A percentile compares a stretch with the other conserved stretches of the same genome.
Evolutionary conservation across 53 echinoderm and acorn worm species (phyloP).

Genomic region (Paracentrotus lividus): DNA sequence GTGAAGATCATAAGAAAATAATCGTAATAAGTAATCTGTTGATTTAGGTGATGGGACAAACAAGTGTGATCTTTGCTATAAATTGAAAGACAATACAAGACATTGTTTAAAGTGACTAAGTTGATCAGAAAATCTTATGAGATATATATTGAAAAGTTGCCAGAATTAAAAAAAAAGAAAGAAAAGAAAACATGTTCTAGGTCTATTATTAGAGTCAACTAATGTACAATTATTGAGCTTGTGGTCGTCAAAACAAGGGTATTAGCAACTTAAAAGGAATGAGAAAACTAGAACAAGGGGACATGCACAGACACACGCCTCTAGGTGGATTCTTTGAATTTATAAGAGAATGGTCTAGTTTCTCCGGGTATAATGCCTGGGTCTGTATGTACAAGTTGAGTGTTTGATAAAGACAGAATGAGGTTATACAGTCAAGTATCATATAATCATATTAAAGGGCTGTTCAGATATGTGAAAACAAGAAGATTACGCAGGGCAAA

Average conservation of each 20-base stretch:
- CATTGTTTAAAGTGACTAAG: no score
- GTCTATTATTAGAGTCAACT: no score
- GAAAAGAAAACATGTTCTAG: no score
- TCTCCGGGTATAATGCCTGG: not conserved
- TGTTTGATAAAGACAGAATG: constrained; percentile 8
- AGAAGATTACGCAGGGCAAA: no score
- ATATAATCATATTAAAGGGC: not conserved
- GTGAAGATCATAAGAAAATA: no score
- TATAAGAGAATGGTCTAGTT: constrained; percentile 20
- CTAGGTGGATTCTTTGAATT: constrained; percentile 4
- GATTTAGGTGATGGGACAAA: no score
- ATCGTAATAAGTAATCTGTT: no score
- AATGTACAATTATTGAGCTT: not conserved
- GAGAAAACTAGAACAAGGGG: constrained; percentile 32
- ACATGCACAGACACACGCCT: not conserved
- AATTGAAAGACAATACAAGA: no score
- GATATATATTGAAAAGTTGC: no score
- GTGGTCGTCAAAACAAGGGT: not conserved
- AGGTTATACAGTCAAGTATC: not conserved
- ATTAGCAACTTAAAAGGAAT: not conserved
- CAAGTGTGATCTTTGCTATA: no score
- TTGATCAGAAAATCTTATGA: no score
- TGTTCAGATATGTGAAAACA: not conserved
- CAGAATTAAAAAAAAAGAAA: no score
- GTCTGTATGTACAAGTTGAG: not conserved